Base-by-base conservation (phyloP, 2,888 invertebrate species). In the Cordilura impudica region DNA sequence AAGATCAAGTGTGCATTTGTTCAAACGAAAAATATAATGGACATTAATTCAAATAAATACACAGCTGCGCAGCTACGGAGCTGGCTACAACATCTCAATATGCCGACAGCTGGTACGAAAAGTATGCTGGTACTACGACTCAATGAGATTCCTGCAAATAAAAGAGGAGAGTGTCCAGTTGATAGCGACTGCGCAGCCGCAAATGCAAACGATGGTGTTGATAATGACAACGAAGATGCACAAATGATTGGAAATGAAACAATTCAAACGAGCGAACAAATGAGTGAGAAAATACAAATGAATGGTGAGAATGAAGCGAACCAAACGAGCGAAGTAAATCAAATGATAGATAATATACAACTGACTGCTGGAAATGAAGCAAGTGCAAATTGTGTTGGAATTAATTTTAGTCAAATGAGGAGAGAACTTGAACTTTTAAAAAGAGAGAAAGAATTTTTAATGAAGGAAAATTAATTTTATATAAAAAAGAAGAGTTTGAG, bases 391-490 rank as follows among this genome's bases (percentile, higher is more conserved):
- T 31, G 31, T 5, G 31, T 31, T n/a, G 31, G 8, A 31, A 31
- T 7, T 31, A 8, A 31, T 7, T 26, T 26, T 26, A 26, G 6
- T 26, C 26, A 26, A 26, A 26, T 56, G 7, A 58, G 10, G 6
- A 21, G n/a, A 39, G 60, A 70, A 12, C n/a, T 60, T 1, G 43
- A 63, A 12, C 21, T 72, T 10, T n/a, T 61, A 7, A 61, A 45
- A 21, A 43, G 10, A 14, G 31, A 71, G 12, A 61, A 39, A 1
- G 43, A 71, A 43, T 1, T 72, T 29, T 51, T 58, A 43, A 21
- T 14, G 8, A 47, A n/a, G 1, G 65, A 73, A 29, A 73, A 58
- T 21, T 49, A 71, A 67, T 53, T 66, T 8, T 47, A 45, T 54
- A 61, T 53, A 39, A 23, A 14, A 58, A 45, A 6, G 51, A 65